Evolutionary conservation across 2,888 invertebrate genomes (phyloP).

Genomic region (Lepidocyrtinus sp.): DNA sequence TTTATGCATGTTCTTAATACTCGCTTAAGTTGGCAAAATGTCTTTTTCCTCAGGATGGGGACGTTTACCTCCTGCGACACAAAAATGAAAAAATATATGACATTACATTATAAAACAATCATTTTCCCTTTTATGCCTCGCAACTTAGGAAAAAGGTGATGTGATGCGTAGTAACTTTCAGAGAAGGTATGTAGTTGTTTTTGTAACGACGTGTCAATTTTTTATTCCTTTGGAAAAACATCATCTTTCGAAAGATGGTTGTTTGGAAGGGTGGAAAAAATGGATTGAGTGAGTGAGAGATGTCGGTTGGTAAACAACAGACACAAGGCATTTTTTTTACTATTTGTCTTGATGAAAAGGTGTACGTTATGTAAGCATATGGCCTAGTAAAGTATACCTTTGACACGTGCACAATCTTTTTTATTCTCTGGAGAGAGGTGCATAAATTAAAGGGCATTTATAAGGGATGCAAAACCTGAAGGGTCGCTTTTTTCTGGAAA

Average conservation of each 20-base stretch:
- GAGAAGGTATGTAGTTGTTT: too few species aligned
- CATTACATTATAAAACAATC: slow-evolving; percentile 38
- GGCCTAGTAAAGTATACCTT: slow-evolving; percentile 3
- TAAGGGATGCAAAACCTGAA: slow-evolving; percentile 8
- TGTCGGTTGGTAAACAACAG: slow-evolving; percentile 9
- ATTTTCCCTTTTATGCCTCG: slow-evolving; percentile 10
- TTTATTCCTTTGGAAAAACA: slow-evolving; percentile 1
- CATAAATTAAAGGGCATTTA: slow-evolving; percentile 7
- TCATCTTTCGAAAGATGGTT: slow-evolving; percentile 1
- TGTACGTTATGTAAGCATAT: slow-evolving; percentile 3
- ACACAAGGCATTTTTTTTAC: background rate
- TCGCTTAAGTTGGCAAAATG: slow-evolving; percentile 11
- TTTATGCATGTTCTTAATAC: slow-evolving; percentile 42
- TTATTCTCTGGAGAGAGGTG: background rate
- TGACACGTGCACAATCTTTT: slow-evolving; percentile 6
- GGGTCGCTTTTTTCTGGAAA: background rate
- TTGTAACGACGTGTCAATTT: slow-evolving; percentile 13
- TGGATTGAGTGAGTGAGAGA: slow-evolving; percentile 9
- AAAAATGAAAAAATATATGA: slow-evolving; percentile 33
- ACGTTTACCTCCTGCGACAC: background rate
- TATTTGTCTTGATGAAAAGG: background rate
- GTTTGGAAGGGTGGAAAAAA: slow-evolving; percentile 1
- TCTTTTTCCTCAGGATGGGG: background rate
- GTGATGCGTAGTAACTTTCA: slow-evolving; percentile 15
- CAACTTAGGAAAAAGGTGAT: slow-evolving; percentile 26